Base-by-base conservation (phyloP, 2,888 invertebrate species). In the Parasteatoda lunata region DNA sequence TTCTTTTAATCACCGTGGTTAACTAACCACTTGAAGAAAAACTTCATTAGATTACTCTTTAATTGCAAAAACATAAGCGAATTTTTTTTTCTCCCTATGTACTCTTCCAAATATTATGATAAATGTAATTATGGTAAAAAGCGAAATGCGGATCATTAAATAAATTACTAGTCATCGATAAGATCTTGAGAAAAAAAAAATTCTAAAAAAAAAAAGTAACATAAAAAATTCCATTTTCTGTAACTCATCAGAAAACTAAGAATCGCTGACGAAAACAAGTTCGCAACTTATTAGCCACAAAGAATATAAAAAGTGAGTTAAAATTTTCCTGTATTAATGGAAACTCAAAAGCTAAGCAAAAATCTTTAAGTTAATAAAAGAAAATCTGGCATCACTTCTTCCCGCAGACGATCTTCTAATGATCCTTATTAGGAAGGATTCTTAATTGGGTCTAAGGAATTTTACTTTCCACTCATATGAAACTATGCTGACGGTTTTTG, bases 351-450 rank as follows among this genome's bases (percentile, higher is more conserved):
- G 52, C 79, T 80, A 65, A 80, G 80, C 80, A 80, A 80, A 80
- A 80, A 80, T 73, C 72, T 45, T 73, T 80, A 80, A 80, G 72
- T 52, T 73, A 73, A 80, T 80, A 80, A 80, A 30, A 64, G n/a
- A 70, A 45, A 52, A 79, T 66, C 68, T 7, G 73, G 70, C 49
- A 70, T 66, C 73, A 69, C 52, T 77, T 66, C 73, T 59, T 79
- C 45, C 72, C 49, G 30, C 64, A 52, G 69, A 65, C 71, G 72
- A 81, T 81, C 66, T 71, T 72, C 83, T 84, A 84, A 84, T 84
- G 83, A 84, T 84, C 71, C 65, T 71, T 84, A 77, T 72, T 77
- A 72, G 47, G 66, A 71, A 84, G 77, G 72, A 84, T 70, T 77
- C 83, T 84, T 84, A 84, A 84, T 84, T 84, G 83, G 83, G 66